Base-by-base conservation (phyloP, 2,888 invertebrate species). In the Liodrosophila aerea region DNA sequence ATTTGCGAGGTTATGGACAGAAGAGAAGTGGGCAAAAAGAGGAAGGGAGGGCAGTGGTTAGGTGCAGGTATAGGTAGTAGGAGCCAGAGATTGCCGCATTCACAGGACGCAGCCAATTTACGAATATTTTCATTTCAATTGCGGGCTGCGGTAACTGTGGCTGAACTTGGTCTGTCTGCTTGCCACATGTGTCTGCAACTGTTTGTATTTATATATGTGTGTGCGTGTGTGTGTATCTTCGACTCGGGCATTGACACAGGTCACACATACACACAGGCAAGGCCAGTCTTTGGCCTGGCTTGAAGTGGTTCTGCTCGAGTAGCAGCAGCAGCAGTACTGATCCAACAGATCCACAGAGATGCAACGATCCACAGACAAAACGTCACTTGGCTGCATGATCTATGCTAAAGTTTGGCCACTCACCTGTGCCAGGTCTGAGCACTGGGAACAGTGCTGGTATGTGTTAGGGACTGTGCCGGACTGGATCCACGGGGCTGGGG, bases 111-210 rank as follows among this genome's bases (percentile, higher is more conserved):
- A 85, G 80, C 85, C 87, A 88, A 87, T 88, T 87, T 87, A 87
- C 85, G 86, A 88, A 87, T 88, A 87, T 88, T 87, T 87, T 83
- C 73, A 86, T 85, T 87, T 86, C 75, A 85, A 87, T 86, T 86
- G 86, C 85, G 72, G 22, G 22, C 22, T 22, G 22, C 22, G 22
- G 22, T 5, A 22, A 22, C 22, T 22, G 22, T 53, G 50, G 56
- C 52, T 56, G 52, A 73, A 49, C 36, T 43, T 37, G 44, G 1
- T n/a, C 12, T 50, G 40, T 36, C 47, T 40, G 30, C 11, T 52
- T 52, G 57, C 45, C 56, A 54, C 60, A 61, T 45, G 58, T 43
- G 41, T 15, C n/a, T 36, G 40, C 31, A 16, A 22, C 33, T 49
- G 44, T 44, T 11, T 41, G 15, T 49, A 44, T 63, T 44, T 52